Base-by-base conservation (phyloP, 2,113 vertebrate species). In the Prunella fulvescens region DNA sequence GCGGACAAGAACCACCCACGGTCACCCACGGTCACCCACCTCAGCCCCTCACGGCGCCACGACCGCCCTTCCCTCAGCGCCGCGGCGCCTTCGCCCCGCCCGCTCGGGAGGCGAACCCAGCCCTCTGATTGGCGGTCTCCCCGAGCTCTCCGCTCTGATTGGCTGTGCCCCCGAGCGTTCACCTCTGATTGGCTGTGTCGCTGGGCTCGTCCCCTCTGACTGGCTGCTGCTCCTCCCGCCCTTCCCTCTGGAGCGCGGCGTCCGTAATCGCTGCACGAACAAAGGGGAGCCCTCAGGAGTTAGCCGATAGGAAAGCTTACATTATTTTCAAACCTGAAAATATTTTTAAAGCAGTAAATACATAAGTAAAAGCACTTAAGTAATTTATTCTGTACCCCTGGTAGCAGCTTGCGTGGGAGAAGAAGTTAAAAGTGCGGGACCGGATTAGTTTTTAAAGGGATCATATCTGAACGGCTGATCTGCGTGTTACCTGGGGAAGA, bases 231-330 rank as follows among this genome's bases (percentile, higher is more conserved):
- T 5, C 48, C 15, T 26, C 23, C 7, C 8, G 7, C 25, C 11
- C 7, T 12, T 1, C 31, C 22, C 25, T 42, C 25, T 5, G 22
- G 31, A 11, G 44, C 0, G 2, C 22, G 1, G 23, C 2, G 22
- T 9, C 1, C 1, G 0, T 9, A 2, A 1, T 11, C 6, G 1
- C 8, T 20, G 0, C 3, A 0, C 0, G 3, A 11, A 1, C 0
- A 0, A 2, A 10, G 3, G 9, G 20, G 12, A 8, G 0, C 2
- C 6, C 0, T 11, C 6, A 0, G 74, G 18, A 24, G 37, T 6
- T 11, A 5, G 8, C 3, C 1, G 3, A 0, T 10, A 1, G 26
- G 14, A 51, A 33, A 29, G 7, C 5, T 29, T 19, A 4, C 0
- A 0, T 17, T 25, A 4, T 33, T 18, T 35, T 57, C 24, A 23